phyloP scores from a whole-genome alignment of 1,140 invertebrate genomes.

The Druon quercuslanigerum region DNA sequence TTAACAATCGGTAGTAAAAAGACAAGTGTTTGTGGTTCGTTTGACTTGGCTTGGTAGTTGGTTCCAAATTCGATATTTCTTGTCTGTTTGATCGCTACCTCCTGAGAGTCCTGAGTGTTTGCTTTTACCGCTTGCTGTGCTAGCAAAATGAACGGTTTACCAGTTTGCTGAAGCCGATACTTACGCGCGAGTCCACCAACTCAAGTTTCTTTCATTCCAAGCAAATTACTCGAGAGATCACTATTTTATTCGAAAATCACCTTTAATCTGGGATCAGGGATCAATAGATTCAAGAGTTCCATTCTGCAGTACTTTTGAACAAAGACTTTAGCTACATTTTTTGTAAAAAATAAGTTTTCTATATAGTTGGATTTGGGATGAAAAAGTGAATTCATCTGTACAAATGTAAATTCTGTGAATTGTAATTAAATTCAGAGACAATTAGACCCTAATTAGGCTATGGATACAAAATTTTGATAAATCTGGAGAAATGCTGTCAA shows the following conservation, averaged over 20 bases:
- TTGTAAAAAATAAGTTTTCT: no score
- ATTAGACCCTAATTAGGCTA: no score
- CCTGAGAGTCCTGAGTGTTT: slow-evolving; percentile 57
- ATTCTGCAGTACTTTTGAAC: background rate
- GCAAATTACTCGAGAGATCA: slow-evolving; percentile 41
- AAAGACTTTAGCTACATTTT: no score
- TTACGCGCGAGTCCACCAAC: slow-evolving; percentile 28
- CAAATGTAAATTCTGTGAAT: no score
- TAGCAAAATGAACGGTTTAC: slow-evolving; percentile 17
- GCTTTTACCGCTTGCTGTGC: slow-evolving; percentile 42
- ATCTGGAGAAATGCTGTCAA: no score
- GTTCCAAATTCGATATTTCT: slow-evolving; percentile 47
- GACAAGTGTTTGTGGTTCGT: slow-evolving; percentile 58
- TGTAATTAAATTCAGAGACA: no score
- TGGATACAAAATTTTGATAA: no score
- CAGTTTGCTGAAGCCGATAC: slow-evolving; percentile 24
- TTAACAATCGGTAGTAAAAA: slow-evolving; percentile 3
- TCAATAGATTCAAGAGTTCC: background rate
- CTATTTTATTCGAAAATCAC: slow-evolving; percentile 4
- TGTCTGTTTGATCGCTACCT: slow-evolving; percentile 57
- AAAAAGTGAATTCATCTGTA: no score
- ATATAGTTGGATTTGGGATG: no score
- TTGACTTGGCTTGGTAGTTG: slow-evolving; percentile 40
- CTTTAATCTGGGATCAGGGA: background rate
- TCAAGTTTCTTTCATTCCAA: slow-evolving; percentile 37